Conservation (phyloP, 2,797 vertebrate species). For the Leucoraja ocellata region DNA sequence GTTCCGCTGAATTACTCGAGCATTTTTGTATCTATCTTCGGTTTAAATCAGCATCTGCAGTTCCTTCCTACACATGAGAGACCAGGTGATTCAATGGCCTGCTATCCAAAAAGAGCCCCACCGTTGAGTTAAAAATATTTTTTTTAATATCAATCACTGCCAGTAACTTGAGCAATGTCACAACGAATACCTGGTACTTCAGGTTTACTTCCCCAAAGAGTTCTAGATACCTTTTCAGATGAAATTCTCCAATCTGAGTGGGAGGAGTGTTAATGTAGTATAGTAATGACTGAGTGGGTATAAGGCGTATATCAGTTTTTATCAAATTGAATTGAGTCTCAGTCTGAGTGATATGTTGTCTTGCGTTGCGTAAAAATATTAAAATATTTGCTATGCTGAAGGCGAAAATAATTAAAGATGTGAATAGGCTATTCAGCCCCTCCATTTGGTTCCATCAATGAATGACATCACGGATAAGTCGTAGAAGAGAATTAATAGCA, state of each 20-base stretch:
- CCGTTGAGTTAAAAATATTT: not conserved
- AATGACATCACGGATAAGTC: not conserved
- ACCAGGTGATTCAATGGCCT: not conserved
- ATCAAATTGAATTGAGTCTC: not conserved
- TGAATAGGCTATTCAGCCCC: not conserved
- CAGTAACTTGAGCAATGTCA: not conserved
- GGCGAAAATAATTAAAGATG: not conserved
- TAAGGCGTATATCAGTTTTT: not conserved
- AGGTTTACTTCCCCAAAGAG: not conserved
- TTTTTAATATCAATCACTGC: not conserved
- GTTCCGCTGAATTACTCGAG: too few relatives aligned
- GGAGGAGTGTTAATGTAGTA: not conserved
- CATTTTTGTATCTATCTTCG: too few relatives aligned
- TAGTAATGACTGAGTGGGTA: not conserved
- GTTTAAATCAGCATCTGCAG: too few relatives aligned
- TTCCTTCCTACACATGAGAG: not conserved
- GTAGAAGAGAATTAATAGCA: not conserved
- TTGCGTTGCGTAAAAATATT: not conserved
- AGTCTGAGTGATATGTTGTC: not conserved
- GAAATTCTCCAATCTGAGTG: not conserved
- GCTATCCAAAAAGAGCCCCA: not conserved
- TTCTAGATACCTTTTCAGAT: not conserved
- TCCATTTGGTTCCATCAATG: not conserved
- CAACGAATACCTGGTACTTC: not conserved
- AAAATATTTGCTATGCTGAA: not conserved